Percentiles rank a stretch among this genome's conserved stretches.
Conservation (phyloP, 2,113 vertebrate genomes). For the Phylloscopus trochilus region DNA sequence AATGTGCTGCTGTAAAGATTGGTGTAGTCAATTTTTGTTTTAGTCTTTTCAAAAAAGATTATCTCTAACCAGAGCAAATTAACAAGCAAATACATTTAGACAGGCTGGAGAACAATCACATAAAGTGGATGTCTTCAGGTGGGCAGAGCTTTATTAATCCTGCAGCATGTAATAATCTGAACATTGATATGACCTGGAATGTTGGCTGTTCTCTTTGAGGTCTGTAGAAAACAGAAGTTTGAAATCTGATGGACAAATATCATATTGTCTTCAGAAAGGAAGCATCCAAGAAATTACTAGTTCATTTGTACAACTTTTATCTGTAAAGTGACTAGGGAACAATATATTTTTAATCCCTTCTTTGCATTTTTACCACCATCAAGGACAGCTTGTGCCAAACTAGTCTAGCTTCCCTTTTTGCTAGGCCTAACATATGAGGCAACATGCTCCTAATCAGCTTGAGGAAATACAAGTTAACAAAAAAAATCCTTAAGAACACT, state of each 20-base stretch:
- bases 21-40: background rate
- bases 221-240: background rate
- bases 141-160: background rate
- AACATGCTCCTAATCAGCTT: background rate
- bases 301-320: background rate
- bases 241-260: background rate
- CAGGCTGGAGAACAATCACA: background rate
- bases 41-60: background rate
- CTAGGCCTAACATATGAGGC: background rate
- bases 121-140: background rate
- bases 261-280: background rate
- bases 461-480: background rate
- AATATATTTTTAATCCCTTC: background rate
- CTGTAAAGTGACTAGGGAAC: background rate
- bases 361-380: background rate
- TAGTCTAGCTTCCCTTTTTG: background rate
- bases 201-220: background rate
- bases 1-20: background rate
- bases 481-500: background rate
- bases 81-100: background rate
- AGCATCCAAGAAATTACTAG: background rate
- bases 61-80: background rate
- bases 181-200: background rate
- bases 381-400: background rate
- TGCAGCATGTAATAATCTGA: fast-evolving